A percentile compares a stretch with the other conserved stretches of the same genome.
These are phyloP conservation scores for Beaufortia kweichowensis DNA, from an alignment of 2,113 vertebrate genomes.

Conservation along the genomic window DNA sequence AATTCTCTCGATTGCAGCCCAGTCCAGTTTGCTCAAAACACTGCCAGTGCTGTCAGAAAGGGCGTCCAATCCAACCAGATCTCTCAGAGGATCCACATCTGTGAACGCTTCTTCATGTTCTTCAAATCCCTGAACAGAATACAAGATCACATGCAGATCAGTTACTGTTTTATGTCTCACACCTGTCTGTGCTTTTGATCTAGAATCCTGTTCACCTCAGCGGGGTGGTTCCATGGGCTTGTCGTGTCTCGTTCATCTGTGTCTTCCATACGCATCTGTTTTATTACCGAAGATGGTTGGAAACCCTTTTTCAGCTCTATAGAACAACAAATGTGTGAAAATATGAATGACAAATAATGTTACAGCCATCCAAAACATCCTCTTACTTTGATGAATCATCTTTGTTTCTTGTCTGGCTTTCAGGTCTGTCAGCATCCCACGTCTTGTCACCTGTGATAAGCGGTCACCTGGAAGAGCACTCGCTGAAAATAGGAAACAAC, in stretches of 20 bases:
- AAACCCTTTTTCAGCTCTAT: constrained; percentile 8
- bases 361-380: background rate
- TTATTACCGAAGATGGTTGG: constrained; percentile 21
- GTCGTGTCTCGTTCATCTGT: constrained; percentile 62
- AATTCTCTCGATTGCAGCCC: constrained; percentile 85
- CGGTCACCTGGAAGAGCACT: constrained; percentile 69
- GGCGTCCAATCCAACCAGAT: constrained; percentile 57
- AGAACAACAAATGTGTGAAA: background rate
- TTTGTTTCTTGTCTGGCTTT: constrained; percentile 42
- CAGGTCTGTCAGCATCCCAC: constrained; percentile 65
- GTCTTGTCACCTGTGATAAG: constrained; percentile 70
- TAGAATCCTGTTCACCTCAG: constrained; percentile 68
- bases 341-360: background rate
- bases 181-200: constrained; percentile 49
- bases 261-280: background rate
- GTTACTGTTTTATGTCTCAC: constrained; percentile 14
- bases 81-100: constrained; percentile 5
- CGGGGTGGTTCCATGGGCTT: constrained; percentile 74
- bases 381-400: constrained; percentile 38
- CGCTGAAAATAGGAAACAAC: constrained; percentile 53
- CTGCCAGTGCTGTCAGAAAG: constrained; percentile 80
- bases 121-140: constrained; percentile 58
- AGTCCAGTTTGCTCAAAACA: constrained; percentile 87
- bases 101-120: constrained; percentile 46
- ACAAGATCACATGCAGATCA: background rate